Base-by-base conservation (phyloP, 2,797 vertebrate species). In the Pipistrellus pipistrellus region DNA sequence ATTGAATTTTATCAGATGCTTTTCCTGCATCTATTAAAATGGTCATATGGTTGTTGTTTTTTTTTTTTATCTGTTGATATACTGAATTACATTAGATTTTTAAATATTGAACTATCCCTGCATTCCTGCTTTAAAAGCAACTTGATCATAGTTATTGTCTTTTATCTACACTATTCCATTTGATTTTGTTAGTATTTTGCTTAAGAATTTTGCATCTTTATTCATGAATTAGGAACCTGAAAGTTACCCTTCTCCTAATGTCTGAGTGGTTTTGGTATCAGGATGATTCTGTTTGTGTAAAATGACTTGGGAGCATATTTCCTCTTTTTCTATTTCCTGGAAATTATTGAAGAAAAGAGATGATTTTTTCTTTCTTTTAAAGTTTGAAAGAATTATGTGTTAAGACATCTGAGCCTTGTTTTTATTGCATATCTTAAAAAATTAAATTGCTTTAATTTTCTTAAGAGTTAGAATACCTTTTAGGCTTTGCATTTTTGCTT, bases 371-470 rank as follows among this genome's bases (percentile, higher is more conserved):
- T 78, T 88, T 85, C 69, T 64, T 89, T 95, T 46, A 57, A 69
- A 90, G 46, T 82, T 25, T 88, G 57, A 32, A 38, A 94, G 69
- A 80, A 66, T 83, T 85, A 96, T 91, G 46, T 88, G 17, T 88
- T 77, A 93, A 95, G 68, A 38, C 55, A 94, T 91, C 55, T 92
- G 90, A 96, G 21, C 59, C 15, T 92, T 27, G 14, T 87, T 94
- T 95, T 91, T 32, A 55, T 73, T 85, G 72, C 46, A 77, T 88
- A 69, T 95, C 93, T 97, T 27, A 59, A 93, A 93, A 92, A 93
- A 85, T 80, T 90, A 92, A 93, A 85, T 80, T 90, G 75, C 46
- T 77, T 92, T 64, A 68, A 35, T 80, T 90, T 96, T 41, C 85
- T 72, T 85, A 93, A 88, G 84, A 86, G 35, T 72, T 96, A 78